Evolutionary conservation across 1,140 invertebrate species (phyloP).

Genomic region (Macrotrachela quadricornifera): DNA sequence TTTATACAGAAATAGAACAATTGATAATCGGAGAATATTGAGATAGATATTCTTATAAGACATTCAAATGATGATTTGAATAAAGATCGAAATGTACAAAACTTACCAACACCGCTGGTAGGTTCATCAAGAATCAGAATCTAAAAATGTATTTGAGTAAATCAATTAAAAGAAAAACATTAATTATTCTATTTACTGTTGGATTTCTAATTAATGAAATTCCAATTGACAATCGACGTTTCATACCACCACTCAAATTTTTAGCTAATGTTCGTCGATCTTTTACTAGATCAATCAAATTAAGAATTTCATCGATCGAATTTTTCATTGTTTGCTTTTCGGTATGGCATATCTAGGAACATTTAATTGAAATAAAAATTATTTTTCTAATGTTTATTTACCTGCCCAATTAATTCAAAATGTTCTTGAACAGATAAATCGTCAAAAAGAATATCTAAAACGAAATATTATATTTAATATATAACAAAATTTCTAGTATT

Average conservation of each 20-base stretch:
- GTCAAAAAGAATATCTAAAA: constrained; percentile 68
- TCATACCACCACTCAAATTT: constrained; percentile 24
- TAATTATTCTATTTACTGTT: no score
- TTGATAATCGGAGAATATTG: no score
- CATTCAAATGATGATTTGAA: no score
- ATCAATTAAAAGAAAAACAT: no score
- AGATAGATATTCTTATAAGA: not conserved
- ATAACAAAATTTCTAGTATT: no score
- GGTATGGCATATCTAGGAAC: constrained; percentile 41
- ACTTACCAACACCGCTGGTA: constrained; percentile 21
- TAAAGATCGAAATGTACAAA: no score
- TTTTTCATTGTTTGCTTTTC: constrained; percentile 38
- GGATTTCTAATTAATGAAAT: constrained; percentile 1
- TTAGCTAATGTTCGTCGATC: constrained; percentile 44
- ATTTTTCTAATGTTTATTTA: constrained; percentile 15
- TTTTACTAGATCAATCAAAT: constrained; percentile 35
- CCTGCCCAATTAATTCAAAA: constrained; percentile 54
- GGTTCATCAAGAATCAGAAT: constrained; percentile 8
- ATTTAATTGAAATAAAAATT: not conserved
- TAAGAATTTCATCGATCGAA: constrained; percentile 30
- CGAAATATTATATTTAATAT: no score
- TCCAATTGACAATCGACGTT: constrained; percentile 3
- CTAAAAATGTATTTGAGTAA: no score
- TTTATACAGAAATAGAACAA: no score
- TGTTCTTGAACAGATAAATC: constrained; percentile 74